These are phyloP conservation scores for Numenius arquata DNA, from an alignment of 2,113 vertebrate genomes.

Conservation along the genomic window DNA sequence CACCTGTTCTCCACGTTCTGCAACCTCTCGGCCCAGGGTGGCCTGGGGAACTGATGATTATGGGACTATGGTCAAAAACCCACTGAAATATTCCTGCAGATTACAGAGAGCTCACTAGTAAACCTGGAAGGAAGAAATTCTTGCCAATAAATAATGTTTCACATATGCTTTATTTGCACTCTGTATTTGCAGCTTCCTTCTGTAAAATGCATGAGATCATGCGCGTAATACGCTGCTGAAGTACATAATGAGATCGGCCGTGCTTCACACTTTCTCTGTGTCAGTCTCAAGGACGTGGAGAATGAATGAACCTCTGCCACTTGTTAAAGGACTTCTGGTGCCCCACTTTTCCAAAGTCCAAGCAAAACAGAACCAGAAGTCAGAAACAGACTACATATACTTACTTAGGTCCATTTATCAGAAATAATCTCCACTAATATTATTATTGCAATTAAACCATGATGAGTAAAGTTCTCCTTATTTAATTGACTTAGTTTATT, in stretches of 20 bases:
- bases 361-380: not conserved
- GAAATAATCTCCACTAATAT: not conserved
- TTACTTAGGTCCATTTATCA: not conserved
- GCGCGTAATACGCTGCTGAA: not conserved
- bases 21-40: not conserved
- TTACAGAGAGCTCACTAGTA: not conserved
- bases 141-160: constrained; percentile 7
- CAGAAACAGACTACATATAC: not conserved
- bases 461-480: not conserved
- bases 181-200: not conserved
- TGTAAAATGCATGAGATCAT: constrained; percentile 33
- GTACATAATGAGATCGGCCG: not conserved
- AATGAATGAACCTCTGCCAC: not conserved
- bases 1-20: not conserved
- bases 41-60: not conserved
- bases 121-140: not conserved
- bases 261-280: not conserved
- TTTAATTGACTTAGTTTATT: not conserved
- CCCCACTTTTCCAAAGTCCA: not conserved
- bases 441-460: not conserved
- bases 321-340: not conserved
- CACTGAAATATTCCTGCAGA: not conserved
- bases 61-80: not conserved
- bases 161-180: not conserved
- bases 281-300: not conserved